These are phyloP conservation scores for Orchestes rusci DNA, from an alignment of 2,888 invertebrate genomes.

Conservation along the genomic window DNA sequence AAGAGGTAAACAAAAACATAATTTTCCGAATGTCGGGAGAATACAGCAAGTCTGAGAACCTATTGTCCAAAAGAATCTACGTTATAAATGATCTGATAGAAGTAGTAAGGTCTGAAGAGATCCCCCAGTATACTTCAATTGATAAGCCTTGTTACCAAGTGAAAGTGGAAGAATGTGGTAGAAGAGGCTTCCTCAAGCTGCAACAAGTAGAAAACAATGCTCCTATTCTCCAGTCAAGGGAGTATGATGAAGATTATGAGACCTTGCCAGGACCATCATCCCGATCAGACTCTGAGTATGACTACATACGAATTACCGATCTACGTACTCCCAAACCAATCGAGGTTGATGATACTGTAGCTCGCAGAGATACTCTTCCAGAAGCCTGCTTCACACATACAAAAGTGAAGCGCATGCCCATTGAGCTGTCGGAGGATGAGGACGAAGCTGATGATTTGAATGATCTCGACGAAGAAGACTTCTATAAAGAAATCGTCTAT, in stretches of 20 bases:
- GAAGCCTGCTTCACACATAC: constrained; percentile 45
- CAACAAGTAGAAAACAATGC: constrained; percentile 25
- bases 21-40: constrained; percentile 47
- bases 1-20: constrained; percentile 57
- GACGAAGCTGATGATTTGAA: constrained; percentile 14
- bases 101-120: constrained; percentile 44
- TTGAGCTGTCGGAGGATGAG: constrained; percentile 17
- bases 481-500: constrained; percentile 42
- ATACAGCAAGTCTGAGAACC: constrained; percentile 46
- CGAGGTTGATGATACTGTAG: constrained; percentile 13
- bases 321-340: constrained; percentile 29
- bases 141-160: constrained; percentile 32
- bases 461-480: constrained; percentile 28
- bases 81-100: constrained; percentile 71
- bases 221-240: constrained; percentile 11
- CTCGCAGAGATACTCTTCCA: constrained; percentile 47
- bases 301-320: constrained; percentile 28
- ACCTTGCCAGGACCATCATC: constrained; percentile 25
- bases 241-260: constrained; percentile 20
- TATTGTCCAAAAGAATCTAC: constrained; percentile 58
- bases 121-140: constrained; percentile 30
- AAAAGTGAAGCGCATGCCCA: constrained; percentile 20
- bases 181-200: constrained; percentile 29
- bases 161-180: constrained; percentile 27
- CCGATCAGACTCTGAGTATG: constrained; percentile 26